A percentile compares a stretch with the other conserved stretches of the same genome.
These are phyloP conservation scores for Oligia fasciuncula DNA, from an alignment of 2,888 invertebrate genomes.

Conservation along the genomic window DNA sequence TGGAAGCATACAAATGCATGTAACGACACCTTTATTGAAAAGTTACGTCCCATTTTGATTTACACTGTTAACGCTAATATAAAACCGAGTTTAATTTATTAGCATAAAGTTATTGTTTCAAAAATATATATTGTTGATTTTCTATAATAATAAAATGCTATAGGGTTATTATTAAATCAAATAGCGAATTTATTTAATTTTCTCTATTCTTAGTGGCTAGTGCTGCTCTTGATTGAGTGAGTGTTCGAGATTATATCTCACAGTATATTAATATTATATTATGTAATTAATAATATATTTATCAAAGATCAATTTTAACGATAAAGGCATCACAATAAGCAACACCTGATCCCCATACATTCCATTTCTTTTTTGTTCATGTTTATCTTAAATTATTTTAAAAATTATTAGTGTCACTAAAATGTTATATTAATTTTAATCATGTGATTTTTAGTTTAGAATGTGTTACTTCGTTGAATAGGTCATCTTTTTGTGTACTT, in stretches of 20 bases:
- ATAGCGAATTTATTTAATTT: conserved; percentile 59
- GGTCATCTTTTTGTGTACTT: conserved; percentile 64
- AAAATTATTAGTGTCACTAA: conserved; percentile 49
- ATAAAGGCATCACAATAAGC: conserved; percentile 75
- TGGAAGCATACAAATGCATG: conserved; percentile 26
- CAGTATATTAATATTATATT: conserved; percentile 64
- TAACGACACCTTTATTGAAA: conserved; percentile 14
- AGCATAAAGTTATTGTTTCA: conserved; percentile 56
- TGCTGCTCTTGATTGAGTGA: conserved; percentile 78
- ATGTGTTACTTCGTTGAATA: conserved; percentile 62
- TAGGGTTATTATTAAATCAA: conserved; percentile 45
- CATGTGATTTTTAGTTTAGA: conserved; percentile 66
- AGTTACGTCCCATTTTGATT: conserved; percentile 41
- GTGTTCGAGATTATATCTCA: conserved; percentile 77
- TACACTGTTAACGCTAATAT: conserved; percentile 43
- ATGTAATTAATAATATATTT: conserved; percentile 65
- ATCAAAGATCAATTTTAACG: conserved; percentile 77
- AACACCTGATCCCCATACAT: conserved; percentile 75
- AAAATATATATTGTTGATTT: conserved; percentile 66
- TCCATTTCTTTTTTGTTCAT: conserved; percentile 75
- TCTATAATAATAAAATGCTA: conserved; percentile 59
- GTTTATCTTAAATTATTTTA: conserved; percentile 56
- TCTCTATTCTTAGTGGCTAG: conserved; percentile 73
- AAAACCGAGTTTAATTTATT: conserved; percentile 48
- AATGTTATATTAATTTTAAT: conserved; percentile 60